A percentile compares a stretch with the other conserved stretches of the same genome.
Conservation (phyloP, 2,797 vertebrate species). For the Alauda arvensis region DNA sequence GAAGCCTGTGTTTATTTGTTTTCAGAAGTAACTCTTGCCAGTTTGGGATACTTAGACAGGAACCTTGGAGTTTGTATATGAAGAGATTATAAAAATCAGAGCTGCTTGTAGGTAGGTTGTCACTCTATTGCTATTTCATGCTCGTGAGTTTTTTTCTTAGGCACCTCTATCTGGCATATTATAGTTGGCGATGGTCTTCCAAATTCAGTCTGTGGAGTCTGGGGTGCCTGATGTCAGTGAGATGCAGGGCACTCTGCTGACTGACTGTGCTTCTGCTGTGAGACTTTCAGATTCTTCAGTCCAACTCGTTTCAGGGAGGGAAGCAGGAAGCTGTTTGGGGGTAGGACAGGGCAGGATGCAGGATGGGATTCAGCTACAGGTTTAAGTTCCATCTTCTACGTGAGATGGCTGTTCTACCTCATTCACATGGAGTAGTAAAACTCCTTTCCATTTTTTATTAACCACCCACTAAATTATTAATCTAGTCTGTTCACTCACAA, state of each 20-base stretch:
- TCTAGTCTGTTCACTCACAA: neutral
- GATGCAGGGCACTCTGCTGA: neutral
- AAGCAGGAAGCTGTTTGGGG: neutral
- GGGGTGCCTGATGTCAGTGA: fast-evolving
- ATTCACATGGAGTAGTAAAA: neutral
- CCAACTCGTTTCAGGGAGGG: fast-evolving
- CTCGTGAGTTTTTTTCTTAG: neutral
- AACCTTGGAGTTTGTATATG: neutral
- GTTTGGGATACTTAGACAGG: neutral
- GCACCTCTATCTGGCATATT: neutral
- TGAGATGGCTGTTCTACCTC: neutral
- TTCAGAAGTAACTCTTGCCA: neutral
- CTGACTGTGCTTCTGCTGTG: neutral
- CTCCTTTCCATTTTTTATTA: neutral
- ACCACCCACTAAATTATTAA: neutral
- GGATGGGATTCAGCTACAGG: neutral
- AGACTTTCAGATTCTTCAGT: neutral
- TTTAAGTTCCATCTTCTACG: neutral
- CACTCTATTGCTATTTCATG: neutral
- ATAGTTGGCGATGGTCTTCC: neutral
- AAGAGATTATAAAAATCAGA: neutral
- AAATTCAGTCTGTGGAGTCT: neutral
- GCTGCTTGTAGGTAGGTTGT: neutral
- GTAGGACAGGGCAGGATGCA: neutral
- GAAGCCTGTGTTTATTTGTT: neutral